These are phyloP conservation scores for Okamejei kenojei DNA, from an alignment of 2,797 vertebrate genomes.

Conservation along the genomic window DNA sequence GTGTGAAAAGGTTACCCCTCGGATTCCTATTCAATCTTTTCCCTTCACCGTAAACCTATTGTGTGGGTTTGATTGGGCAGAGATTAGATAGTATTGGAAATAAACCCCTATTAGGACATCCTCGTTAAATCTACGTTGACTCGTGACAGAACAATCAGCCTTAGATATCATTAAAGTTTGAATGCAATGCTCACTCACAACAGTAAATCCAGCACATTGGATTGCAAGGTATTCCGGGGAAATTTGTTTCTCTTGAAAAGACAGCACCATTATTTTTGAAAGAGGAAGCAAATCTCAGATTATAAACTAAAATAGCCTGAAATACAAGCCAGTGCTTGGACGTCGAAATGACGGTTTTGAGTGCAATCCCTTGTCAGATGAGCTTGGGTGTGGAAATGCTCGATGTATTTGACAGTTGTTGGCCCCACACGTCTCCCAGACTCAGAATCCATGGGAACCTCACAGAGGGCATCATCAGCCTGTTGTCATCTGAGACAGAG, in stretches of 20 bases:
- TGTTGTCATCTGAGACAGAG: background rate
- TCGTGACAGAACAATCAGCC: background rate
- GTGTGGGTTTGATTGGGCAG: background rate
- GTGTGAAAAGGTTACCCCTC: too few relatives aligned
- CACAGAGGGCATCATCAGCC: background rate
- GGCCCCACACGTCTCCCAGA: background rate
- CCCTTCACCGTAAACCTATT: too few relatives aligned
- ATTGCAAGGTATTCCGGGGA: background rate
- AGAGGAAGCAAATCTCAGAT: background rate
- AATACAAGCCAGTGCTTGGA: background rate
- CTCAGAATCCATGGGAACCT: background rate
- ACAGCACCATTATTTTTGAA: background rate
- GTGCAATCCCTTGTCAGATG: background rate
- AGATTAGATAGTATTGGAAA: background rate
- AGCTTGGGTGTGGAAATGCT: background rate
- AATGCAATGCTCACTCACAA: background rate
- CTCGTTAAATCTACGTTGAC: background rate
- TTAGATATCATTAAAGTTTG: background rate
- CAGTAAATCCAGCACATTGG: background rate
- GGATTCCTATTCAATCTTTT: too few relatives aligned
- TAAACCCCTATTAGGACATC: background rate
- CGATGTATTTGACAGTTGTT: background rate
- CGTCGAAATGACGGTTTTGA: too few relatives aligned
- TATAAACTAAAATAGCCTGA: background rate
- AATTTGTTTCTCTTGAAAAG: background rate